These are phyloP conservation scores for Spea hammondii DNA, from an alignment of 2,797 vertebrate genomes.

Conservation along the genomic window DNA sequence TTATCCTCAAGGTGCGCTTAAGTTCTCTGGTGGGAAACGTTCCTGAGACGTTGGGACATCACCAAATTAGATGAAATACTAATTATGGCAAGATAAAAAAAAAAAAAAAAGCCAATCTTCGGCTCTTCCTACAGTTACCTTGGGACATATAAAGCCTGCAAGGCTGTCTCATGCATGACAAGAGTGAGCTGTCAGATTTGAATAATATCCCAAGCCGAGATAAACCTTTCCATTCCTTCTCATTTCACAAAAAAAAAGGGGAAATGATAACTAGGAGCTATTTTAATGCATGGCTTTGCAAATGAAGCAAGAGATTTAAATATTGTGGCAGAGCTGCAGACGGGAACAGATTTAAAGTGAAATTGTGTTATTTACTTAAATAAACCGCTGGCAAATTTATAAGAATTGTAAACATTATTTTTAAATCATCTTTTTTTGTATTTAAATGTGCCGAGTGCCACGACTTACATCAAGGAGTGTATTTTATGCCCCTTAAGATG, in stretches of 20 bases:
- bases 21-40: not conserved
- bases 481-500: too few relatives aligned
- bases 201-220: slow-evolving; percentile 66
- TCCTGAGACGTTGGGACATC: not conserved
- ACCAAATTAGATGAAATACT: slow-evolving; percentile 58
- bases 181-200: slow-evolving; percentile 65
- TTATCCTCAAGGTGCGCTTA: slow-evolving; percentile 40
- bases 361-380: slow-evolving; percentile 18
- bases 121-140: slow-evolving; percentile 52
- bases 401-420: not conserved
- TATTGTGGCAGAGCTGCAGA: slow-evolving; percentile 58
- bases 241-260: slow-evolving; percentile 61
- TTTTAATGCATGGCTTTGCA: slow-evolving; percentile 66
- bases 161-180: slow-evolving; percentile 61
- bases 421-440: too few relatives aligned
- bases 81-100: slow-evolving; percentile 58
- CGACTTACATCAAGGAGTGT: too few relatives aligned
- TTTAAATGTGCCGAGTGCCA: too few relatives aligned
- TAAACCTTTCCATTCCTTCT: slow-evolving; percentile 59
- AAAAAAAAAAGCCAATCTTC: slow-evolving; percentile 54
- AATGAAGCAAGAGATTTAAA: slow-evolving; percentile 66
- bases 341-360: slow-evolving; percentile 42
- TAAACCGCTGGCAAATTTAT: slow-evolving; percentile 12
- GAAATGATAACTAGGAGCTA: slow-evolving; percentile 66
- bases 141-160: slow-evolving; percentile 56